A percentile compares a stretch with the other conserved stretches of the same genome.
Conservation (phyloP, 1,140 invertebrate genomes). For the Seison nebaliae region DNA sequence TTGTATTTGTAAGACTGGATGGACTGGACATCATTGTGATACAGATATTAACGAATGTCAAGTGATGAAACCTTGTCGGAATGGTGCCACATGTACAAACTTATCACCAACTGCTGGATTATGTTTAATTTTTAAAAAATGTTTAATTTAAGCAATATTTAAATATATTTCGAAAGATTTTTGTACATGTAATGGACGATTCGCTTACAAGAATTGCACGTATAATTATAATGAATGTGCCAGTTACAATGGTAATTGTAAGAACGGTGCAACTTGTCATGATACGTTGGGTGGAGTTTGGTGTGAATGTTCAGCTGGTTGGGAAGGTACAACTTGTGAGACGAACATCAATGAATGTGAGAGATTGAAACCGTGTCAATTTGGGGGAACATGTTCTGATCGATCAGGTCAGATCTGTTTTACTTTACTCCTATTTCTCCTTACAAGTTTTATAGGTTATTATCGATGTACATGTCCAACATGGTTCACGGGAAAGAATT, state of each 20-base stretch:
- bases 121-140: too few relatives aligned
- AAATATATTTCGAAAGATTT: too few relatives aligned
- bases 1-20: not conserved
- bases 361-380: constrained; percentile 31
- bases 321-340: not conserved
- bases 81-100: constrained; percentile 38
- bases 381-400: not conserved
- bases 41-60: constrained; percentile 13
- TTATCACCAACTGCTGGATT: too few relatives aligned
- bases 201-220: too few relatives aligned
- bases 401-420: too few relatives aligned
- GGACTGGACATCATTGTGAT: not conserved
- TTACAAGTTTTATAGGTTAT: too few relatives aligned
- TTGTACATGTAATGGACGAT: too few relatives aligned
- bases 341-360: not conserved
- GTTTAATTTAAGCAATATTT: too few relatives aligned
- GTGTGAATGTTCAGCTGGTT: constrained; percentile 8
- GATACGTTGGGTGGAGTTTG: constrained; percentile 44
- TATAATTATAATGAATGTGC: too few relatives aligned
- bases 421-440: too few relatives aligned
- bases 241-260: too few relatives aligned
- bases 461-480: constrained; percentile 11
- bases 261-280: not conserved
- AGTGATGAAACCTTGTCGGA: constrained; percentile 43
- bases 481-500: constrained; percentile 5